Percentiles rank a stretch among this genome's conserved stretches.
Evolutionary conservation across 2,797 vertebrate species (phyloP).

Genomic region (Spinibarbus caldwelli): DNA sequence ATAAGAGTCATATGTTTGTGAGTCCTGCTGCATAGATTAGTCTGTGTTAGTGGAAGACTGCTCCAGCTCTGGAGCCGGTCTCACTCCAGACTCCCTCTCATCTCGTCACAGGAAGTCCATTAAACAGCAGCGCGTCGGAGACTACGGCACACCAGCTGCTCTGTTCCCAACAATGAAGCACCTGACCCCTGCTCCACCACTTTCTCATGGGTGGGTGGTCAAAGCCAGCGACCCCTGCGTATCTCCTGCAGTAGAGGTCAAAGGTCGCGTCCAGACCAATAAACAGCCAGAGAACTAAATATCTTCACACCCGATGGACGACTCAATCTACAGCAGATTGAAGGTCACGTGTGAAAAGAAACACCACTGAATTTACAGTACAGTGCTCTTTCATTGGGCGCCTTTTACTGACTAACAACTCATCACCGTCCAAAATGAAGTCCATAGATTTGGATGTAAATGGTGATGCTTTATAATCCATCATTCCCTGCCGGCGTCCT

Average conservation of each 20-base stretch:
- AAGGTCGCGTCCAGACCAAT: constrained; percentile 56
- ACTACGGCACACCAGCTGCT: constrained; percentile 28
- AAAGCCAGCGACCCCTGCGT: constrained; percentile 51
- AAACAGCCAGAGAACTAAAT: constrained; percentile 71
- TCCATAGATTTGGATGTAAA: neutral
- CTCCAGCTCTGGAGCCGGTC: neutral
- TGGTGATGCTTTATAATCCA: constrained; percentile 16
- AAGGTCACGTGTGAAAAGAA: neutral
- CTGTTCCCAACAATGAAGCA: constrained; percentile 62
- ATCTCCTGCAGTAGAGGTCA: constrained; percentile 54
- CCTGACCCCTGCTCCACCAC: constrained; percentile 68
- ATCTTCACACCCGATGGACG: constrained; percentile 68
- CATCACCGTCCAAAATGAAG: neutral
- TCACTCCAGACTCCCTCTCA: neutral
- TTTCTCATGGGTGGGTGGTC: constrained; percentile 56
- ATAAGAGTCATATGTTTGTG: neutral
- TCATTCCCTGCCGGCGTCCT: constrained; percentile 32
- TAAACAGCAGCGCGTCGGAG: constrained; percentile 26
- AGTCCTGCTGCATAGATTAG: neutral
- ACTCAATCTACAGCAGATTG: constrained; percentile 66
- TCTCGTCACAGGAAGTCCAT: constrained; percentile 3
- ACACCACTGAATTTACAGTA: neutral
- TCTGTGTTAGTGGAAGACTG: neutral
- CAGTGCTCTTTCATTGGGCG: neutral
- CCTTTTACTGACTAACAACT: neutral